Evolutionary conservation across 1,140 invertebrate species (phyloP), one percentile per base, ranked within the genome.

Genomic region (Cydia splendana): DNA sequence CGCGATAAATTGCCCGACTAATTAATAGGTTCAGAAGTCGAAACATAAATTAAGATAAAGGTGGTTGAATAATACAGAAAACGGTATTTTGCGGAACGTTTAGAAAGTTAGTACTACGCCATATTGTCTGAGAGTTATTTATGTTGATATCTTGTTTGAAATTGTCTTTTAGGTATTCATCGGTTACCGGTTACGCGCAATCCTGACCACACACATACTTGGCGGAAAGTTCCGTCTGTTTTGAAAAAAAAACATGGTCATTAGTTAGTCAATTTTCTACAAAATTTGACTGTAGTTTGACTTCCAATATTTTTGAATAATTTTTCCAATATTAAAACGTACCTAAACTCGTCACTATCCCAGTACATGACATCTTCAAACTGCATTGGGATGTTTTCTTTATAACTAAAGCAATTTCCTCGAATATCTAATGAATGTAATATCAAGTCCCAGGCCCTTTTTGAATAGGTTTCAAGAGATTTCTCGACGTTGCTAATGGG

Each of bases 21-120:
- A 71, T 71, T 45, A 71, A 71, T 71, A 71, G 67, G 67, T 71
- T 71, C 34, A 71, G 4, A 38, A 45, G 67, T 71, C 34, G 67
- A 42, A 71, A 42, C 57, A 62, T 71, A 71, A 71, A 71, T 71
- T 71, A 71, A 71, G 67, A 71, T 71, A 71, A 71, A 71, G 67
- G 13, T 71, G 67, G 30, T 69, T 67, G 24, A 67, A 67, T 67
- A 67, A 69, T 45, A 71, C n/a, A 20, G 34, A 71, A 71, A 10
- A 71, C 67, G 67, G 67, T 38, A 71, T 71, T 71, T 38, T 38
- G 67, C 34, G 30, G 30, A 38, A 45, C 67, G 67, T 38, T 71
- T 38, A 71, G 34, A 42, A 18, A 67, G 28, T 69, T 57, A 57
- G 7, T 57, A 24, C 15, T 57, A 62, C 20, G 18, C 67, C 30